Evolutionary conservation across 1,140 invertebrate genomes (phyloP), one percentile per base, ranked within the genome.

Genomic region (Metopolophium dirhodum): DNA sequence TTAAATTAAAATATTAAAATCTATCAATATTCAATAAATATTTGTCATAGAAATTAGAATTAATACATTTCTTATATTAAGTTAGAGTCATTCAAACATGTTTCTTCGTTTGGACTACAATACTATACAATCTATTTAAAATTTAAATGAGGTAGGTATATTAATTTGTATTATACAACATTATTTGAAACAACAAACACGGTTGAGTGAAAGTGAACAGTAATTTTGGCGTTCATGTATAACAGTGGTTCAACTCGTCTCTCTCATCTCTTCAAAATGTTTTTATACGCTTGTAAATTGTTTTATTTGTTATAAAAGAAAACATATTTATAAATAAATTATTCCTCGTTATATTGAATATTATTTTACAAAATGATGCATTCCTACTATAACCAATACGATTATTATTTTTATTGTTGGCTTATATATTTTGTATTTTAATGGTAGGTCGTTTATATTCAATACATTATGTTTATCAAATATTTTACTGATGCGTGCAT

Each of bases 81-180:
- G n/a, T 89, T 51, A 54, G 20, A 37, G 37, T 89, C 18, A 51
- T 88, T 30, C 30, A 88, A 88, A 88, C 18, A 35, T 37, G n/a
- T 88, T 88, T 88, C 47, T 88, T 88, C 47, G 20, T 54, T n/a
- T 35, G 30, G 49, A 51, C 6, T 41, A 85, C 18, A 51, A 51
- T 87, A 35, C 30, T 47, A 49, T 87, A 18, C 22, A 49, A 47
- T 88, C 0, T 88, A 88, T 88, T 88, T 35, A 51, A 35, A 51
- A 88, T 88, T 51, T 51, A 51, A 88, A 88, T 88, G 47, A 88
- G 20, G 47, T 86, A 86, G 23, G 7, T 49, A 45, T n/a, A 87
- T 30, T 49, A 87, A 51, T 88, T 88, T 8, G 47, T 49, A 35
- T 89, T 54, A 54, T 54, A 54, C 49, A 89, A 51, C 23, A 86